A percentile compares a stretch with the other conserved stretches of the same genome.
phyloP scores from a whole-genome alignment of 2,888 invertebrate genomes.

The Taenaris catops region DNA sequence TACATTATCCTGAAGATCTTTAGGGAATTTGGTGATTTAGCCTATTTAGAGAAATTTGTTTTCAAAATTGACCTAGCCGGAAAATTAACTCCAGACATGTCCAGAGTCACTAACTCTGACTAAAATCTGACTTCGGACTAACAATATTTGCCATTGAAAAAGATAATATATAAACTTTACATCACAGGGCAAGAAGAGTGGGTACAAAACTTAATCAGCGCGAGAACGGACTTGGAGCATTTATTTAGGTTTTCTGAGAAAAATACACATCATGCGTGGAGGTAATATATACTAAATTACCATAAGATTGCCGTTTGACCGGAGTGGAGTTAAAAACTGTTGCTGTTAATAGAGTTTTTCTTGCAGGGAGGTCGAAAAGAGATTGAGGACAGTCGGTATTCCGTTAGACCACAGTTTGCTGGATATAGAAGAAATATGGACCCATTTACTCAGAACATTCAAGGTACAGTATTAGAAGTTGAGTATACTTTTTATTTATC shows the following conservation, averaged over 20 bases:
- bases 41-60: too few species aligned
- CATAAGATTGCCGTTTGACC: not conserved
- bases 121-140: too few species aligned
- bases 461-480: conserved; percentile 39
- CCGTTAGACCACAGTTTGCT: conserved; percentile 59
- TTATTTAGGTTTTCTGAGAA: conserved; percentile 40
- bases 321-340: too few species aligned
- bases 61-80: too few species aligned
- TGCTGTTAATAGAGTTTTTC: too few species aligned
- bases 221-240: conserved; percentile 49
- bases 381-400: conserved; percentile 46
- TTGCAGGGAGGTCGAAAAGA: conserved; percentile 61
- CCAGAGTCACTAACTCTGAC: too few species aligned
- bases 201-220: conserved; percentile 54
- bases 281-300: conserved; percentile 32
- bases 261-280: conserved; percentile 44
- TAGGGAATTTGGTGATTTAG: too few species aligned
- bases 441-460: conserved; percentile 54
- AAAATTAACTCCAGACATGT: too few species aligned
- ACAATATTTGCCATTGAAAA: too few species aligned
- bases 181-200: conserved; percentile 63
- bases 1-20: too few species aligned
- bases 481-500: not conserved
- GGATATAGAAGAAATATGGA: conserved; percentile 61
- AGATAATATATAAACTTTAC: not conserved